A percentile compares a stretch with the other conserved stretches of the same genome.
These are phyloP conservation scores for Lydus trimaculatus DNA, from an alignment of 2,888 invertebrate genomes.

Conservation along the genomic window DNA sequence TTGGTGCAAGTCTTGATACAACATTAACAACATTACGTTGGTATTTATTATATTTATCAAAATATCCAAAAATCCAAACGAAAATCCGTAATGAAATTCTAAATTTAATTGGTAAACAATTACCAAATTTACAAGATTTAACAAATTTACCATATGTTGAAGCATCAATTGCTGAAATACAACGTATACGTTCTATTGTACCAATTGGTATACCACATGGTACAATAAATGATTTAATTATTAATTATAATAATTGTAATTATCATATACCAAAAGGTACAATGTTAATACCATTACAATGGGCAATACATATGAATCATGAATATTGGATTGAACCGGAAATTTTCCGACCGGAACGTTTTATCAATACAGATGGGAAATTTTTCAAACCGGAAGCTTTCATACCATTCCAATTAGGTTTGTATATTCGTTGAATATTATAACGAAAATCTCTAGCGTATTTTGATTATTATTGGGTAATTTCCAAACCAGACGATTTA, in stretches of 20 bases:
- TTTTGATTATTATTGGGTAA: no score
- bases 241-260: conserved; percentile 47
- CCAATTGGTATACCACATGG: conserved; percentile 89
- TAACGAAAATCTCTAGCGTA: not conserved
- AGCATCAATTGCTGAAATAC: conserved; percentile 81
- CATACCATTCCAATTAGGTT: conserved; percentile 85
- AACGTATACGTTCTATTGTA: conserved; percentile 79
- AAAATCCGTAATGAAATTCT: conserved; percentile 67
- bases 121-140: conserved; percentile 65
- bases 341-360: conserved; percentile 72
- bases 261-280: conserved; percentile 72
- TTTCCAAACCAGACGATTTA: no score
- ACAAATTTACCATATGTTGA: conserved; percentile 67
- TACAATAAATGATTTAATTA: conserved; percentile 62
- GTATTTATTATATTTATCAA: conserved; percentile 81
- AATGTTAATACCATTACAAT: conserved; percentile 81
- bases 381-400: conserved; percentile 73
- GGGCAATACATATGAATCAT: conserved; percentile 81
- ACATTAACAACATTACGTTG: conserved; percentile 81
- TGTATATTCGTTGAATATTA: not conserved
- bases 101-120: conserved; percentile 44
- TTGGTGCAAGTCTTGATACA: conserved; percentile 88
- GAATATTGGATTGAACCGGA: conserved; percentile 73
- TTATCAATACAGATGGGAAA: conserved; percentile 70
- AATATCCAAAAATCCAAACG: conserved; percentile 69